A percentile compares a stretch with the other conserved stretches of the same genome.
Conservation (phyloP, 2,797 vertebrate genomes). For the Coilia nasus region DNA sequence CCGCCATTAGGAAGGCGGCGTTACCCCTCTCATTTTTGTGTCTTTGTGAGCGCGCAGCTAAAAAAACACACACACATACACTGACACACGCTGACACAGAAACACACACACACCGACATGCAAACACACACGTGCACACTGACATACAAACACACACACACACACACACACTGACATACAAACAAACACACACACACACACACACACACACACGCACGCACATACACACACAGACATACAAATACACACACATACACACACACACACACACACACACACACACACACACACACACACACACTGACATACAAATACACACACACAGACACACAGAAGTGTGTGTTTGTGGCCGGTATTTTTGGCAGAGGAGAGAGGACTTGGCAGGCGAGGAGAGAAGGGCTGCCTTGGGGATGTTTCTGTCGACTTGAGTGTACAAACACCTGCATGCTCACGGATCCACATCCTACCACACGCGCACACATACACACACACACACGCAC, state of each 20-base stretch:
- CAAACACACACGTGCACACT: background rate
- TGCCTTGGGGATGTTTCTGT: conserved; percentile 44
- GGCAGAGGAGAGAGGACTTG: conserved; percentile 51
- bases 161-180: background rate
- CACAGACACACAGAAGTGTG: background rate
- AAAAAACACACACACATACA: background rate
- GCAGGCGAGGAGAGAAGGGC: conserved; percentile 51
- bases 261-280: background rate
- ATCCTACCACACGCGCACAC: conserved; percentile 21
- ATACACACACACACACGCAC: conserved; percentile 33
- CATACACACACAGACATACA: background rate
- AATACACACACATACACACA: background rate
- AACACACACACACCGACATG: background rate
- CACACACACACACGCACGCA: background rate
- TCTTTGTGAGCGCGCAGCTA: background rate
- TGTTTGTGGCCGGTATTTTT: conserved; percentile 45
- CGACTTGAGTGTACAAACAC: conserved; percentile 45
- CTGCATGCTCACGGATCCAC: conserved; percentile 35
- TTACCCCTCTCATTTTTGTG: conserved; percentile 34
- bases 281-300: conserved; percentile 9
- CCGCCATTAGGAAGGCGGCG: conserved; percentile 37
- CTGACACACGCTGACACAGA: background rate
- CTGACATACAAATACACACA: background rate
- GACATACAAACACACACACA: no score
- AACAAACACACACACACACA: background rate